phyloP scores from a whole-genome alignment of 23 tunicate genomes.

The Halocynthia aurantium region DNA sequence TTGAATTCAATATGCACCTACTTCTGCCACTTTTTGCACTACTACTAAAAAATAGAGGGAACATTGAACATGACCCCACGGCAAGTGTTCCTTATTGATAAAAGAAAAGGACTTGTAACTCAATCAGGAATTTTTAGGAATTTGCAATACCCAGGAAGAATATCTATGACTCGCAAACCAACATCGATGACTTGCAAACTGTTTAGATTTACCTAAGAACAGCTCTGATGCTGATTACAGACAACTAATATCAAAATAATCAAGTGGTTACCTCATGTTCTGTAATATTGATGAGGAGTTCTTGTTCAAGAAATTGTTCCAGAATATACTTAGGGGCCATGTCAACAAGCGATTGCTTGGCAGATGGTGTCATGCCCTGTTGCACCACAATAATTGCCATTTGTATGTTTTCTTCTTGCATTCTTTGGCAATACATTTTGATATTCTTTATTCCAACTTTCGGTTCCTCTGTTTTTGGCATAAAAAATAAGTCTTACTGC shows the following conservation, averaged over 20 bases:
- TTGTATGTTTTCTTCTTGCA: conserved; percentile 93
- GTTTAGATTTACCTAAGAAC: no score
- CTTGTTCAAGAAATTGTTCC: conserved; percentile 93
- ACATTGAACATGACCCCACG: no score
- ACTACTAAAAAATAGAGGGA: no score
- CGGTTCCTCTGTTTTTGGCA: conserved; percentile 61
- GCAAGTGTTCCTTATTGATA: no score
- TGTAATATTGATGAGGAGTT: conserved; percentile 85
- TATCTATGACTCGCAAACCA: no score
- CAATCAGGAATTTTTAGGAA: no score
- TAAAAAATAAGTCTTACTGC: not conserved
- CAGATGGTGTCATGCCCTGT: conserved; percentile 93
- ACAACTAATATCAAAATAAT: not conserved
- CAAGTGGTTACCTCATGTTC: conserved; percentile 73
- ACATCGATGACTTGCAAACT: no score
- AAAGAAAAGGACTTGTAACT: no score
- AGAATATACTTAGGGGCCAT: conserved; percentile 97
- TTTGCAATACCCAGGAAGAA: no score
- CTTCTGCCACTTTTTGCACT: no score
- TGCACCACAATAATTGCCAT: conserved; percentile 93
- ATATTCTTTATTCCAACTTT: conserved; percentile 85
- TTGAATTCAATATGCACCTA: no score
- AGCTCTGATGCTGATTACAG: not conserved
- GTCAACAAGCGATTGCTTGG: conserved; percentile 85
- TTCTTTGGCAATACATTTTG: conserved; percentile 89